phyloP scores from a whole-genome alignment of 2,888 invertebrate species.

The Liodrosophila aerea region DNA sequence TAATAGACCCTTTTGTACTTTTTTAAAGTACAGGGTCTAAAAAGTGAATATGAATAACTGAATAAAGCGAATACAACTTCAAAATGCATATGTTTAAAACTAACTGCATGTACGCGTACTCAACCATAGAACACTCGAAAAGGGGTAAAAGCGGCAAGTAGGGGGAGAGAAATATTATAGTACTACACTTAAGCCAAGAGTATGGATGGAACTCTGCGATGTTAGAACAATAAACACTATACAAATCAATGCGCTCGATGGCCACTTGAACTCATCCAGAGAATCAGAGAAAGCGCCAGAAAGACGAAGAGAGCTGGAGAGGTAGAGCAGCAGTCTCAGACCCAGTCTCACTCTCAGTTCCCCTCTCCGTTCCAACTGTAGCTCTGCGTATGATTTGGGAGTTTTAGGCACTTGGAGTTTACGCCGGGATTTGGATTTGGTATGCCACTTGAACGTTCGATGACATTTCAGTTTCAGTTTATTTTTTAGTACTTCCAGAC shows the following conservation, averaged over 20 bases:
- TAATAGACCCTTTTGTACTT: no score
- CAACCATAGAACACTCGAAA: slow-evolving; percentile 20
- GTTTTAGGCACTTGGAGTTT: slow-evolving; percentile 18
- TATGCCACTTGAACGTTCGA: slow-evolving; percentile 75
- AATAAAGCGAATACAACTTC: slow-evolving; percentile 22
- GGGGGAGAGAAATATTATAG: no score
- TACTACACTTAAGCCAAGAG: slow-evolving; percentile 35
- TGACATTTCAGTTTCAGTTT: slow-evolving; percentile 76
- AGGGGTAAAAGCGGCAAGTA: no score
- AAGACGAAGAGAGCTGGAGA: background rate
- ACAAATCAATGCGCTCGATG: slow-evolving; percentile 64
- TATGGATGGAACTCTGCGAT: slow-evolving; percentile 38
- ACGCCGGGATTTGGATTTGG: slow-evolving; percentile 4
- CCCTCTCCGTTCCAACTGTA: slow-evolving; percentile 18
- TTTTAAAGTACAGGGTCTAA: no score
- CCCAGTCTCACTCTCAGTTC: background rate
- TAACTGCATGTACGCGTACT: slow-evolving; percentile 23
- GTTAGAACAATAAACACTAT: slow-evolving; percentile 72
- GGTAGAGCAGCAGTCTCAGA: slow-evolving; percentile 4
- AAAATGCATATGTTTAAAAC: slow-evolving; percentile 43
- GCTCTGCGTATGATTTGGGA: slow-evolving; percentile 22
- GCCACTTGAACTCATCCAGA: slow-evolving; percentile 52
- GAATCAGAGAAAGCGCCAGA: background rate
- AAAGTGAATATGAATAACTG: slow-evolving; percentile 12
- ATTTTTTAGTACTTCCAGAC: slow-evolving; percentile 39